Percentiles rank a stretch among this genome's conserved stretches.
phyloP scores from a whole-genome alignment of 2,888 invertebrate species.

The Aspidiotus rigidus region DNA sequence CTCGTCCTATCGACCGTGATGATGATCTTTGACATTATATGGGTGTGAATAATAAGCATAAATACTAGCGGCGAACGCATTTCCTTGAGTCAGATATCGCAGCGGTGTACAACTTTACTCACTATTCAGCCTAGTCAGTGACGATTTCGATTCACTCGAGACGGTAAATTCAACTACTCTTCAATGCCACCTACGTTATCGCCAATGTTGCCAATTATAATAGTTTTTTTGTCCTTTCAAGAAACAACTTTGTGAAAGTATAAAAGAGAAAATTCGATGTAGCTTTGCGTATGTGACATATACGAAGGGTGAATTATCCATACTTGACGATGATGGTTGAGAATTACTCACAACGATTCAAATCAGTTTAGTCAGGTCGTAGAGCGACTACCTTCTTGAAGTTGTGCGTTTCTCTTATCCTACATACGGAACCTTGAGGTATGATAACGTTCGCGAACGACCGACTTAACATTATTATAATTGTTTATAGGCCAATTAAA shows the following conservation, averaged over 20 bases:
- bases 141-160: slow-evolving; percentile 14
- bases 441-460: slow-evolving; percentile 32
- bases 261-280: too few species aligned
- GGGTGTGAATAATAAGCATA: background rate
- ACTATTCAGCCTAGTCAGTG: background rate
- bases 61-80: slow-evolving; percentile 10
- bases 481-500: slow-evolving; percentile 30
- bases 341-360: too few species aligned
- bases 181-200: slow-evolving; percentile 22
- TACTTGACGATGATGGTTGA: too few species aligned
- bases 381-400: background rate
- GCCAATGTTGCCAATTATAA: slow-evolving; percentile 20
- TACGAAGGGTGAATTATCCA: too few species aligned
- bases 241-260: background rate
- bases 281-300: too few species aligned
- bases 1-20: background rate
- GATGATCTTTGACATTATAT: background rate
- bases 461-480: slow-evolving; percentile 26
- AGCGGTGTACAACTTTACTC: background rate
- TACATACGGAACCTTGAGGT: slow-evolving; percentile 21
- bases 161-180: slow-evolving; percentile 7
- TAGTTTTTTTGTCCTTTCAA: background rate
- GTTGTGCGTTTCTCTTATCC: background rate
- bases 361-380: too few species aligned
- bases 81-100: slow-evolving; percentile 13